Evolutionary conservation across 2,888 invertebrate species (phyloP), one percentile per base, ranked within the genome.

Genomic region (Chromoteleia sp.): DNA sequence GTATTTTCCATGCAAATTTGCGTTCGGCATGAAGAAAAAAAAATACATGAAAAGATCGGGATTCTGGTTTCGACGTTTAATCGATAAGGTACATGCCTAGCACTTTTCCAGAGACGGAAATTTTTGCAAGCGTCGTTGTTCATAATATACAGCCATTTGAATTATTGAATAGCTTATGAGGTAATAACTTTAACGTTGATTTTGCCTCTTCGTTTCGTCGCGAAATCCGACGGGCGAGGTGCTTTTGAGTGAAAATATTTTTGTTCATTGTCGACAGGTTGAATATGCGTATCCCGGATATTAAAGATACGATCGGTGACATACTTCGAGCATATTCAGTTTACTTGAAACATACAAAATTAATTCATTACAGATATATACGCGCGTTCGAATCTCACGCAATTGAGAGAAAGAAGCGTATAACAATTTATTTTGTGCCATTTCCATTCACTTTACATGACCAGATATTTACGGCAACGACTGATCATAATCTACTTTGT

Each of bases 101-200:
- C 41, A 43, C 50, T 58, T 70, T 63, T 43, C 15, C 54, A 45
- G 61, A 33, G 56, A 54, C 41, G 45, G 6, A 45, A 30, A 85
- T 76, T 79, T 78, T 81, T 56, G 52, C 83, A 50, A 63, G 43
- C 63, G 61, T 30, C 77, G 73, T 78, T 82, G 81, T 78, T 74
- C 84, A 84, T 84, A 81, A 84, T 84, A 74, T 65, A 41, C 54
- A 59, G 41, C 70, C 50, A 85, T 85, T 85, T 86, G 85, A 87
- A 84, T 86, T 86, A 87, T 86, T 85, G 84, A 86, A 85, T 68
- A 83, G 84, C 81, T 86, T 85, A 85, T 85, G 84, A 83, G 78
- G 77, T 83, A 54, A 61, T 76, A 45, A 68, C 43, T 76, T 76
- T 52, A 50, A 36, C 59, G 84, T 83, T 83, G 83, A 84, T 79